A percentile compares a stretch with the other conserved stretches of the same genome.
Evolutionary conservation across 2,113 vertebrate genomes (phyloP).

Genomic region (Pycnonotus jocosus): DNA sequence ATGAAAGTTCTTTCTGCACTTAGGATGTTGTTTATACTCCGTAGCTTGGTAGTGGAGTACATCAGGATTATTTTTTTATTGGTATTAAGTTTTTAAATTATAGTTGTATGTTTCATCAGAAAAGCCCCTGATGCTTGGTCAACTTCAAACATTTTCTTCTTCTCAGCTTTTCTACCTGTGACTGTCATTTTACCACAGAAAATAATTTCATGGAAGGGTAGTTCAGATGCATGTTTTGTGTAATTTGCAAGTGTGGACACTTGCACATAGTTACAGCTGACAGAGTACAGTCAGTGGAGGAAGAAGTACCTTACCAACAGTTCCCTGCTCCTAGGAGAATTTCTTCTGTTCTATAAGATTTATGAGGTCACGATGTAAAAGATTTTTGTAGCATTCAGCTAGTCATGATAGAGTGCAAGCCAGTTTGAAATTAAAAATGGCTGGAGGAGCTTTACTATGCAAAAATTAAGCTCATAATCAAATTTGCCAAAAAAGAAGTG

Average conservation of each 20-base stretch:
- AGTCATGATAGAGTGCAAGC: background rate
- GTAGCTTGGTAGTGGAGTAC: background rate
- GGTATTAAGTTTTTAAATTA: background rate
- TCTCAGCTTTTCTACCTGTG: background rate
- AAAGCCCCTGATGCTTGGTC: background rate
- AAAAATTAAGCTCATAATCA: background rate
- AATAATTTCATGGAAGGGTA: conserved; percentile 33
- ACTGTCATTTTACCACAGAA: background rate
- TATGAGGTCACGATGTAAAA: background rate
- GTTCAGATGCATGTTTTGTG: background rate
- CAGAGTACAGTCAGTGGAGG: background rate
- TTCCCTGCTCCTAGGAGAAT: background rate
- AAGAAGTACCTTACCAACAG: background rate
- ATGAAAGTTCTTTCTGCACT: background rate
- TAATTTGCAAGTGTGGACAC: background rate
- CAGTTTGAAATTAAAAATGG: background rate
- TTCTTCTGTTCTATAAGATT: background rate
- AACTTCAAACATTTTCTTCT: background rate
- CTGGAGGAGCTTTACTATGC: background rate
- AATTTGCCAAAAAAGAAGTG: background rate
- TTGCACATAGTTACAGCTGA: background rate
- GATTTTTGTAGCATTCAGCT: background rate
- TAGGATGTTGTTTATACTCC: background rate
- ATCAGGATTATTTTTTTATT: background rate
- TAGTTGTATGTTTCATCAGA: background rate